phyloP scores from a whole-genome alignment of 1,140 invertebrate species.

The Diploscapter pachys region DNA sequence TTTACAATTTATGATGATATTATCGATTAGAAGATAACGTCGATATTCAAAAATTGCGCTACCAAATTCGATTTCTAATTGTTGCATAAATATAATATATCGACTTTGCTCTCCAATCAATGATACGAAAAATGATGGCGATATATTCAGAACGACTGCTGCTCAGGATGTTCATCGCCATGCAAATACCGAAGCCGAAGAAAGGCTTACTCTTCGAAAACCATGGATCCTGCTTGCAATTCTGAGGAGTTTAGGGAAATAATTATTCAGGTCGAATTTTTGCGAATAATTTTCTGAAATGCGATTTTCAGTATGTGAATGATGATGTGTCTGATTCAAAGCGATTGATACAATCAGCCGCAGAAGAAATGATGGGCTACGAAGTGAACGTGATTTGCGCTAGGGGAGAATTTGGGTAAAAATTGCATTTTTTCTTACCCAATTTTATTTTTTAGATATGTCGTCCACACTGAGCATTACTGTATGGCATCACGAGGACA shows the following conservation, averaged over 20 bases:
- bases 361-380: slow-evolving; percentile 24
- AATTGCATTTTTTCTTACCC: no score
- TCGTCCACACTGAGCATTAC: slow-evolving; percentile 39
- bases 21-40: no score
- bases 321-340: slow-evolving; percentile 31
- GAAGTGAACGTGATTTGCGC: slow-evolving; percentile 42
- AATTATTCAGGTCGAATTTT: slow-evolving; percentile 25
- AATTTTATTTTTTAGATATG: slow-evolving; percentile 28
- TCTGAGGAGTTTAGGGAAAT: slow-evolving; percentile 28
- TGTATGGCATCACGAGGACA: slow-evolving; percentile 37
- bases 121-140: background rate
- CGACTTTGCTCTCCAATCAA: no score
- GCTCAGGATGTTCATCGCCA: slow-evolving; percentile 35
- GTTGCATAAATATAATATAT: no score
- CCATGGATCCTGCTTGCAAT: slow-evolving; percentile 27
- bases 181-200: slow-evolving; percentile 28
- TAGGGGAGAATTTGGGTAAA: slow-evolving; percentile 25
- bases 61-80: no score
- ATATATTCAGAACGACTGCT: slow-evolving; percentile 44
- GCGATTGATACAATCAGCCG: slow-evolving; percentile 24
- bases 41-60: no score
- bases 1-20: no score
- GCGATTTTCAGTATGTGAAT: slow-evolving; percentile 19
- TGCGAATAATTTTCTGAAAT: no score
- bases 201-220: slow-evolving; percentile 15